Percentiles rank a stretch among this genome's conserved stretches.
Conservation (phyloP, 2,888 invertebrate genomes). For the Eristalis tenax region DNA sequence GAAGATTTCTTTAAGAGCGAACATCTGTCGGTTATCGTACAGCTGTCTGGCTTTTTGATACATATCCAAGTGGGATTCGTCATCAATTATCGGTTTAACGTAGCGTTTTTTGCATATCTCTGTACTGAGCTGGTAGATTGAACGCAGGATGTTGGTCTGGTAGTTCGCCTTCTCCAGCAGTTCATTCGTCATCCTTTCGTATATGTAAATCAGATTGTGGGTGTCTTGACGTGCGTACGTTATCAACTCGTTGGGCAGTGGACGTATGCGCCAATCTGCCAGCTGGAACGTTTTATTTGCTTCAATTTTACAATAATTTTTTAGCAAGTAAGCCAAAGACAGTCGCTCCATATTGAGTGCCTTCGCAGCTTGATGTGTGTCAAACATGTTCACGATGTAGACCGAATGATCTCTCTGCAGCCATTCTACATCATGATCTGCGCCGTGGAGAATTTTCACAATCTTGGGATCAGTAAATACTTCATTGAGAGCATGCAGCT, state of each 20-base stretch:
- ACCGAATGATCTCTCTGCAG: slow-evolving; percentile 96
- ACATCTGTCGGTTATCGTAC: slow-evolving; percentile 92
- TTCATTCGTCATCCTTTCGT: slow-evolving; percentile 89
- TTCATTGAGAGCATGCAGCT: slow-evolving; percentile 91
- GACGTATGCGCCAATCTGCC: slow-evolving; percentile 97
- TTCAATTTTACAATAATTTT: slow-evolving; percentile 88
- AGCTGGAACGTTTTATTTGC: slow-evolving; percentile 95
- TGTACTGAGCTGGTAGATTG: slow-evolving; percentile 88
- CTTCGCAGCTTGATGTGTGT: slow-evolving; percentile 94
- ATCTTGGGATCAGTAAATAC: slow-evolving; percentile 94
- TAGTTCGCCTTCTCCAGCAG: slow-evolving; percentile 86
- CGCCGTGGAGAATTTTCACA: slow-evolving; percentile 97
- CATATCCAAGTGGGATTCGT: slow-evolving; percentile 88
- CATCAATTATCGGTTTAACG: slow-evolving; percentile 87
- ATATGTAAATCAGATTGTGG: slow-evolving; percentile 95
- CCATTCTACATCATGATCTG: slow-evolving; percentile 94
- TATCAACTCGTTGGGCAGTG: slow-evolving; percentile 90
- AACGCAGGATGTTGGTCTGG: slow-evolving; percentile 84
- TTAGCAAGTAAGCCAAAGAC: slow-evolving; percentile 90
- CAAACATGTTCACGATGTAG: slow-evolving; percentile 98
- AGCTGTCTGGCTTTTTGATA: slow-evolving; percentile 89
- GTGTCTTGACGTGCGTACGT: slow-evolving; percentile 96
- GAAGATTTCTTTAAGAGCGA: slow-evolving; percentile 90
- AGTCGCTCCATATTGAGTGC: slow-evolving; percentile 86
- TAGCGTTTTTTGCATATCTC: slow-evolving; percentile 91